These are phyloP conservation scores for Eugnorisma glareosa DNA, from an alignment of 2,888 invertebrate genomes.

Conservation along the genomic window DNA sequence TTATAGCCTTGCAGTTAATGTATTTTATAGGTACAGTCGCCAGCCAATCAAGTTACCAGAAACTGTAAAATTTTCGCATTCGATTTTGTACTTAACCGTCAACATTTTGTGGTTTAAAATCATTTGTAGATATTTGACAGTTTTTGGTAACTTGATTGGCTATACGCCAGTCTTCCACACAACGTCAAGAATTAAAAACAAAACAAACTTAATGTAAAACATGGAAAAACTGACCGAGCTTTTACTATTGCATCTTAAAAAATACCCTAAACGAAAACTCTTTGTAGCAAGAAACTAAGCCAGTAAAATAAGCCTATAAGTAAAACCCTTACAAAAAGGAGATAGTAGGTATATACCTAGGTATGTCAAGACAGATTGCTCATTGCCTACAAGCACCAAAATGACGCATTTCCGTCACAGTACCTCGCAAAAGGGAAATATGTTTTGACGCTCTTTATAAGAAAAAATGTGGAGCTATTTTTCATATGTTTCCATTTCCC, in stretches of 20 bases:
- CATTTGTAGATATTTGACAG: no score
- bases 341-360: background rate
- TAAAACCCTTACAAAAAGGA: conserved; percentile 9
- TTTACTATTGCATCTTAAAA: background rate
- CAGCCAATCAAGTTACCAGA: no score
- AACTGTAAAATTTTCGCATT: no score
- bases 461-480: conserved; percentile 66
- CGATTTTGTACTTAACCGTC: no score
- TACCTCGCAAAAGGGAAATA: conserved; percentile 54
- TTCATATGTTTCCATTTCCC: conserved; percentile 69
- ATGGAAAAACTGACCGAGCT: background rate
- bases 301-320: conserved; percentile 5
- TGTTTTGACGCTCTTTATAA: conserved; percentile 62
- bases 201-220: conserved; percentile 40
- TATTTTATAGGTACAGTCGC: background rate
- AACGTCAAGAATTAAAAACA: background rate
- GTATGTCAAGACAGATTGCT: conserved; percentile 52
- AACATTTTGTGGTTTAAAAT: no score
- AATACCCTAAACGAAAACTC: background rate
- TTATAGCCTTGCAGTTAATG: no score
- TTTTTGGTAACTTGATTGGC: no score
- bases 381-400: conserved; percentile 61
- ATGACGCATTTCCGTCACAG: conserved; percentile 55
- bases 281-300: background rate
- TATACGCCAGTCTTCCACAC: background rate